These are phyloP conservation scores for Pegea sp. DNA, from an alignment of 23 tunicate genomes.

Conservation along the genomic window DNA sequence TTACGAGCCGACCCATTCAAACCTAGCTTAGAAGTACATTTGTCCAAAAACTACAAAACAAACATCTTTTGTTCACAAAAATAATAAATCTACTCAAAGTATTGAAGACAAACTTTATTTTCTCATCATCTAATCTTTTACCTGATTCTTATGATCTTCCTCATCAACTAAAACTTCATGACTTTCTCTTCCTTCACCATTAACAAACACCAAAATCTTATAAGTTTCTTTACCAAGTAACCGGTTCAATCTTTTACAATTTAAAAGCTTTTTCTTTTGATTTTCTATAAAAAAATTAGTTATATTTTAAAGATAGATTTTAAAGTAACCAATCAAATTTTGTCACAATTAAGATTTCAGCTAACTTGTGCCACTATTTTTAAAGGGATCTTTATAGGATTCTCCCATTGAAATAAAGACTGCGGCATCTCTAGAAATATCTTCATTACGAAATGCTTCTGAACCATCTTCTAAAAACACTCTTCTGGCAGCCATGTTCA, in stretches of 20 bases:
- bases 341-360: background rate
- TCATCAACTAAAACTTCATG: slow-evolving; percentile 31
- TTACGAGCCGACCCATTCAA: slow-evolving; percentile 9
- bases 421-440: slow-evolving; percentile 44
- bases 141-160: slow-evolving; percentile 1
- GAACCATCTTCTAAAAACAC: slow-evolving; percentile 34
- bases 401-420: slow-evolving; percentile 63
- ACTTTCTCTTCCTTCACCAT: slow-evolving; percentile 39
- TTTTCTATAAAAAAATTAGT: background rate
- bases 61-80: background rate
- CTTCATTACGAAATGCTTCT: slow-evolving; percentile 49
- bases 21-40: slow-evolving; percentile 12
- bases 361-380: background rate
- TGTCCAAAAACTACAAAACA: slow-evolving; percentile 24
- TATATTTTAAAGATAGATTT: background rate
- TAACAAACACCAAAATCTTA: slow-evolving; percentile 23
- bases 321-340: background rate
- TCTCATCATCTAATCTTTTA: background rate
- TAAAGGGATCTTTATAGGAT: slow-evolving; percentile 14
- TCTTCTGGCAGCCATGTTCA: slow-evolving; percentile 54
- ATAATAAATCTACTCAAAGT: background rate
- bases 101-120: background rate
- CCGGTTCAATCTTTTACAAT: slow-evolving; percentile 12
- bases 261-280: slow-evolving; percentile 8
- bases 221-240: slow-evolving; percentile 33